A percentile compares a stretch with the other conserved stretches of the same genome.
Conservation (phyloP, 2,797 vertebrate genomes). For the Eurystomus glaucurus region DNA sequence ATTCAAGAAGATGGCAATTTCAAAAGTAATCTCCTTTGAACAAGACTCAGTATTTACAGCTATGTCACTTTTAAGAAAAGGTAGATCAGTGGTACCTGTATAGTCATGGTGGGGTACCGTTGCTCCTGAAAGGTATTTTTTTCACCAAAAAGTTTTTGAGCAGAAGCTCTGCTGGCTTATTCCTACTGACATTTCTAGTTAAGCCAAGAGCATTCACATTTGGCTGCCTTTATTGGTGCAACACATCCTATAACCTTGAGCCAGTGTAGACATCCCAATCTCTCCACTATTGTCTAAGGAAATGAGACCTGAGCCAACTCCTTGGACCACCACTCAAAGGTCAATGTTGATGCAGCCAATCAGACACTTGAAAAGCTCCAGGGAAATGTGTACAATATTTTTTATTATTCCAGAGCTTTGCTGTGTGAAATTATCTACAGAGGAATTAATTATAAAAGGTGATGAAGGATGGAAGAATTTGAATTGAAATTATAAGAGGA, state of each 20-base stretch:
- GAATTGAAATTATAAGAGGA: not conserved
- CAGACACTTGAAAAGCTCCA: not conserved
- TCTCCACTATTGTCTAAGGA: not conserved
- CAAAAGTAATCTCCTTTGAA: not conserved
- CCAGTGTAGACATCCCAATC: not conserved
- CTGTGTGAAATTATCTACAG: not conserved
- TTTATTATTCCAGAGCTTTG: not conserved
- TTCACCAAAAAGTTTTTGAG: not conserved
- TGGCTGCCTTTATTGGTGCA: not conserved
- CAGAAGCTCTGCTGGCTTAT: not conserved
- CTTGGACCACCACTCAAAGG: not conserved
- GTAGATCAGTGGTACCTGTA: not conserved
- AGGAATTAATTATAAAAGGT: not conserved
- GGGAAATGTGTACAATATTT: not conserved
- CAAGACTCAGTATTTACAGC: not conserved
- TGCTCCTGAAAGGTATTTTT: not conserved
- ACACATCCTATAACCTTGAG: fast-evolving
- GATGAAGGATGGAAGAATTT: not conserved
- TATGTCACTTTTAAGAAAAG: not conserved
- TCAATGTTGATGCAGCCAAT: not conserved
- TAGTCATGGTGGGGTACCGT: not conserved
- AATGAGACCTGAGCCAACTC: not conserved
- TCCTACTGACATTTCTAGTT: not conserved
- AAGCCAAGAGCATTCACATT: not conserved
- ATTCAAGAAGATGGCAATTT: not conserved